These are phyloP conservation scores for Bombyx huttoni DNA, from an alignment of 2,888 invertebrate species.

Conservation along the genomic window DNA sequence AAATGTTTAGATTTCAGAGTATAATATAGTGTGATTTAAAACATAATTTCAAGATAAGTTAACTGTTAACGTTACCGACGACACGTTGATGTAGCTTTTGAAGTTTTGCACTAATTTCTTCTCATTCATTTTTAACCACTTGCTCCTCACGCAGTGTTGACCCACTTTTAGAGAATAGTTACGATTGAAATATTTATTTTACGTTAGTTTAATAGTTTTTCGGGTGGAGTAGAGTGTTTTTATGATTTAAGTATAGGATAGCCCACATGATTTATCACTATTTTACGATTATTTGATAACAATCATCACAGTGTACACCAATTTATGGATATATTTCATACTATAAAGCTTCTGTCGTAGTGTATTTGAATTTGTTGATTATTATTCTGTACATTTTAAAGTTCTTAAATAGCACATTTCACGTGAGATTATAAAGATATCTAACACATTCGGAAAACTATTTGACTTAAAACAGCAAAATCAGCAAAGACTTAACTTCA, in stretches of 20 bases:
- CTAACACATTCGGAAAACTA: too few relatives aligned
- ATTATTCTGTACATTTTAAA: not conserved
- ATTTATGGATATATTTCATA: not conserved
- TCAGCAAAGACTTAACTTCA: too few relatives aligned
- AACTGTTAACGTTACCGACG: conserved; percentile 34
- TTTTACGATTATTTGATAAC: conserved; percentile 48
- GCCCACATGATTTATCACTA: conserved; percentile 47
- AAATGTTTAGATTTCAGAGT: too few relatives aligned
- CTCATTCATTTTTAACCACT: conserved; percentile 64
- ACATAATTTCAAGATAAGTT: not conserved
- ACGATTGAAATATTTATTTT: not conserved
- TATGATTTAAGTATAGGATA: conserved; percentile 28
- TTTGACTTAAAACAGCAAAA: too few relatives aligned
- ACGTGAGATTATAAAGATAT: too few relatives aligned
- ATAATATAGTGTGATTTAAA: not conserved
- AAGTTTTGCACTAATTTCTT: conserved; percentile 68
- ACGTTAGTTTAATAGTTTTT: not conserved
- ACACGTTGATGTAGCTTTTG: conserved; percentile 69
- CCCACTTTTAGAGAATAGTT: conserved; percentile 31
- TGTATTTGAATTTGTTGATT: not conserved
- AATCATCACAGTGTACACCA: conserved; percentile 39
- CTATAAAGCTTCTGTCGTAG: not conserved
- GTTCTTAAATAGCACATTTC: not conserved
- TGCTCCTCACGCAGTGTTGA: conserved; percentile 34
- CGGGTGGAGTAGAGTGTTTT: conserved; percentile 17